Conservation (phyloP, 2,797 vertebrate species). For the Neoniphon sammara region DNA sequence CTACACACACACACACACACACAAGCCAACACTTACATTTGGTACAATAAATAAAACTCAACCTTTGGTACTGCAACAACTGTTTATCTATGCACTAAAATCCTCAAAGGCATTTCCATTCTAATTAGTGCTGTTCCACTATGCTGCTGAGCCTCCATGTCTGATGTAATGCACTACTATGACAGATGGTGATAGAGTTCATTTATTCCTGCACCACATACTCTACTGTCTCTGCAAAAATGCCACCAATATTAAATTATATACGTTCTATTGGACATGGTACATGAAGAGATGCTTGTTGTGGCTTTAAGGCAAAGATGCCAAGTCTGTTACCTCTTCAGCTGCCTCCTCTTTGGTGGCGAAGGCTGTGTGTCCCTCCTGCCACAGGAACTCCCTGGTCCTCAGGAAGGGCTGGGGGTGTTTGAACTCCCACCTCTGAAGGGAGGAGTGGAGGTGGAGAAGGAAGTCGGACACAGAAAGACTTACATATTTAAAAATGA, state of each 20-base stretch:
- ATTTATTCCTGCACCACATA: too few species aligned
- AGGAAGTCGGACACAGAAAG: background rate
- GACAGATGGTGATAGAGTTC: too few species aligned
- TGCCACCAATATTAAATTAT: too few species aligned
- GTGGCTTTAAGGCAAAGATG: background rate
- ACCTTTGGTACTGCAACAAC: too few species aligned
- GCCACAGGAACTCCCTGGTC: constrained; percentile 98
- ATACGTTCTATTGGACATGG: background rate
- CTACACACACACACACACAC: constrained; percentile 69
- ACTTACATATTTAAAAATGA: too few species aligned
- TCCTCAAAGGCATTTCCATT: too few species aligned
- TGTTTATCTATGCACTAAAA: too few species aligned
- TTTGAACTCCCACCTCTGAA: constrained; percentile 98
- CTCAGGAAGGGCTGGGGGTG: constrained; percentile 98
- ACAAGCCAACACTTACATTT: background rate
- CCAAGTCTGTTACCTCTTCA: constrained; percentile 86
- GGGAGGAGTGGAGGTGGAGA: background rate
- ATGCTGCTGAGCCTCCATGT: too few species aligned
- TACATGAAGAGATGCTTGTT: background rate
- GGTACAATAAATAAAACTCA: too few species aligned
- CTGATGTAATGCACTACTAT: too few species aligned
- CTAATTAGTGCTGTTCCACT: too few species aligned
- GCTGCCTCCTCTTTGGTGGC: constrained; percentile 94
- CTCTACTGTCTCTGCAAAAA: too few species aligned
- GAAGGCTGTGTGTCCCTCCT: constrained; percentile 97